Evolutionary conservation across 1,140 invertebrate species (phyloP).

Genomic region (Panagrolaimus sp.): DNA sequence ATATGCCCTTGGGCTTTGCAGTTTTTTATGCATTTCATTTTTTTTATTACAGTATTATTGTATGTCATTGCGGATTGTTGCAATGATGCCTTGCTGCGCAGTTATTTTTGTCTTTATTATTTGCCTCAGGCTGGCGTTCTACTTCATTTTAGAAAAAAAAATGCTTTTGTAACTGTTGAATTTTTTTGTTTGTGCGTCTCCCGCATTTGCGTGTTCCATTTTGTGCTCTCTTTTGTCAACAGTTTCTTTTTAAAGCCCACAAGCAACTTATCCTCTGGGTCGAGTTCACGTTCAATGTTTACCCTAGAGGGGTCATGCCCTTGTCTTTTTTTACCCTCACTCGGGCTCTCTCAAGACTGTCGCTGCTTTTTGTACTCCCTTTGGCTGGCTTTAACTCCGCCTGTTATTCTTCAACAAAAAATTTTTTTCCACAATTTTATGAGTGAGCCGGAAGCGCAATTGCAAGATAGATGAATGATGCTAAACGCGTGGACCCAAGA

Average conservation of each 20-base stretch:
- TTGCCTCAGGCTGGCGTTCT: not conserved
- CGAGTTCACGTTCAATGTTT: slow-evolving; percentile 5
- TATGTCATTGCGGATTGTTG: no score
- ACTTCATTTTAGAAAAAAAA: no score
- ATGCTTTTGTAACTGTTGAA: no score
- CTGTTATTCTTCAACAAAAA: not conserved
- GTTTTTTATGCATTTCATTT: no score
- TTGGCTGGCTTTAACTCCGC: slow-evolving; percentile 13
- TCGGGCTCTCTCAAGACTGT: slow-evolving; percentile 8
- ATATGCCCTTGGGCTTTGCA: no score
- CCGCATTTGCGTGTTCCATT: not conserved
- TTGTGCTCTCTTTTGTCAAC: slow-evolving; percentile 9
- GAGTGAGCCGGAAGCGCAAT: no score
- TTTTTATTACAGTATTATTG: no score
- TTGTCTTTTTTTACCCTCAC: not conserved
- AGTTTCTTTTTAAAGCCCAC: slow-evolving; percentile 18
- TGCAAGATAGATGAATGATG: no score
- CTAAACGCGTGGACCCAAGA: no score
- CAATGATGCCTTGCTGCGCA: not conserved
- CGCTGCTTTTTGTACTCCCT: slow-evolving; percentile 1
- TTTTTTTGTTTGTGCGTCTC: no score
- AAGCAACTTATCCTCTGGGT: slow-evolving; percentile 17
- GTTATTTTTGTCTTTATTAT: not conserved
- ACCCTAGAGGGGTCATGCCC: slow-evolving; percentile 17
- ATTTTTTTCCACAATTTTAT: not conserved